phyloP scores from a whole-genome alignment of 2,888 invertebrate genomes.

The Nemoura dubitans region DNA sequence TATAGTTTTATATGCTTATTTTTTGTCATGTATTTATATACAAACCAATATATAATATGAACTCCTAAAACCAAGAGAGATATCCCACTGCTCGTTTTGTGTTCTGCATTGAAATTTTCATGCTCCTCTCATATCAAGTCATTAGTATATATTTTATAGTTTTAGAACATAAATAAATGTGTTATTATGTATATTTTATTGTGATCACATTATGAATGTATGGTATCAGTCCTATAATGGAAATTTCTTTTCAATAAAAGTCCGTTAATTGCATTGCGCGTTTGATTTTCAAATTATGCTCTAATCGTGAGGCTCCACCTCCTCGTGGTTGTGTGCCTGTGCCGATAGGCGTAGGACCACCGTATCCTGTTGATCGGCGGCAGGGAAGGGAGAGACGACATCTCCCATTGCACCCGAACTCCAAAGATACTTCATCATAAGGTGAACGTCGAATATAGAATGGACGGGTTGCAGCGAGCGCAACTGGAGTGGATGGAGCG shows the following conservation, averaged over 20 bases:
- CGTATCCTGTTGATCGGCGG: neutral
- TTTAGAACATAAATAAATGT: neutral
- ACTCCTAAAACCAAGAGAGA: too few relatives aligned
- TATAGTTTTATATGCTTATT: too few relatives aligned
- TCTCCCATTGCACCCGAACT: neutral
- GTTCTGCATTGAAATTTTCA: too few relatives aligned
- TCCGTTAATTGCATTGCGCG: neutral
- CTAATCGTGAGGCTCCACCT: neutral
- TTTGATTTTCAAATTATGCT: neutral
- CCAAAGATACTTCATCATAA: neutral
- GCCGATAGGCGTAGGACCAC: neutral
- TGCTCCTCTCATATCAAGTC: neutral
- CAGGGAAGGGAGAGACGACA: neutral
- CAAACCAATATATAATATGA: too few relatives aligned
- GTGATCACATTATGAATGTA: neutral
- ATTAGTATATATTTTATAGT: neutral
- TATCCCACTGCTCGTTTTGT: too few relatives aligned
- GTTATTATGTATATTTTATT: neutral
- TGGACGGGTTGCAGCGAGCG: neutral
- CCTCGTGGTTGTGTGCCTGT: neutral
- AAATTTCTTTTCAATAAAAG: neutral
- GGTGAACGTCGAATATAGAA: conserved; percentile 5
- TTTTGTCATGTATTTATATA: too few relatives aligned
- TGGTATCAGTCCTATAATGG: neutral
- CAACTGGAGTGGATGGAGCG: neutral